Percentiles rank a stretch among this genome's conserved stretches.
Evolutionary conservation across 1,140 invertebrate genomes (phyloP).

Genomic region (Papilio polytes): DNA sequence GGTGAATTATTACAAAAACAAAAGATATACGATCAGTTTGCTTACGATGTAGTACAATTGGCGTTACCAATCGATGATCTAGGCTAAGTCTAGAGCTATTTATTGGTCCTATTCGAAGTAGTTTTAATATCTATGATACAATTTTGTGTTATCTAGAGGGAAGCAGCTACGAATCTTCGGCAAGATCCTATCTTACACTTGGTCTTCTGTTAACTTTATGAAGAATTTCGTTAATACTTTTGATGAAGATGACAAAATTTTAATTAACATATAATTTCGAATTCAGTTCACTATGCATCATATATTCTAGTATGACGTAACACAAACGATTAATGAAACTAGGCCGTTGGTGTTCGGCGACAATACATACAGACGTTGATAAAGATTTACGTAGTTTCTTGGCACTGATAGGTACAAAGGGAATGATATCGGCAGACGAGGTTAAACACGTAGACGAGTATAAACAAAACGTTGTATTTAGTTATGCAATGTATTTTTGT

Average conservation of each 20-base stretch:
- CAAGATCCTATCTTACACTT: too few species aligned
- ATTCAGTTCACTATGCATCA: not conserved
- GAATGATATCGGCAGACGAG: slow-evolving; percentile 4
- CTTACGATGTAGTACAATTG: too few species aligned
- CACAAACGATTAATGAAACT: slow-evolving; percentile 13
- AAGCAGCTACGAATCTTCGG: too few species aligned
- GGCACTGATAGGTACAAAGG: slow-evolving; percentile 15
- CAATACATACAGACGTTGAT: not conserved
- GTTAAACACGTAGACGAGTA: not conserved
- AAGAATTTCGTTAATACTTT: too few species aligned
- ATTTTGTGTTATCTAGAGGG: too few species aligned
- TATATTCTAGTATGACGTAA: slow-evolving; percentile 10
- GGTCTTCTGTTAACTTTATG: too few species aligned
- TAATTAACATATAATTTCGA: not conserved
- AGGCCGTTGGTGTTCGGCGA: slow-evolving; percentile 19
- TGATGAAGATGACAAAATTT: not conserved
- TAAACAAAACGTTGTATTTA: not conserved
- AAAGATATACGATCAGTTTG: not conserved
- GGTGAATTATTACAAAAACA: slow-evolving; percentile 2
- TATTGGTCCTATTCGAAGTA: too few species aligned
- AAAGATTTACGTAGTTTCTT: slow-evolving; percentile 30
- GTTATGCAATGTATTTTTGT: not conserved
- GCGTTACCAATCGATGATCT: too few species aligned
- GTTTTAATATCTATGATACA: too few species aligned
- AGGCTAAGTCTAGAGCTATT: too few species aligned